Evolutionary conservation across 2,888 invertebrate species (phyloP), one percentile per base, ranked within the genome.

Genomic region (Caenorhabditis parvicauda): DNA sequence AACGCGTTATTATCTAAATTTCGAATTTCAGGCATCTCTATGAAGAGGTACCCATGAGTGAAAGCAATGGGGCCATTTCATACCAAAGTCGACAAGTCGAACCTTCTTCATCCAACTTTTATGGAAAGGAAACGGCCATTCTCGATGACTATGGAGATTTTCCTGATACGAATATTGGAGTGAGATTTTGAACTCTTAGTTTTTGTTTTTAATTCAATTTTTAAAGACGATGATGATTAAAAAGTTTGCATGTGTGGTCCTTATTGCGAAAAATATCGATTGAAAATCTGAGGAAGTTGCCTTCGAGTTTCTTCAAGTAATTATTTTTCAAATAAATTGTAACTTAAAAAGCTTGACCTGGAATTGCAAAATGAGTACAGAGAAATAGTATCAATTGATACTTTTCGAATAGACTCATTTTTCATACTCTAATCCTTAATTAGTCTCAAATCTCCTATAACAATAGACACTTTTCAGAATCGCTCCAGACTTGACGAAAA

Each of bases 91-190:
- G 35, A 32, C 35, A 32, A 9, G 9, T 32, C 35, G 35, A 32
- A 14, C 9, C 9, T 32, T 9, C 14, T 32, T 12, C 9, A 32
- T 32, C 14, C 14, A 32, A 32, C 14, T 9, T 32, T 32, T 32
- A 12, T 32, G 14, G 45, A 35, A 53, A 54, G 22, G 61, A 62
- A 37, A 62, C 61, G 28, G 61, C 61, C 3, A 62, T 62, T 38
- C 39, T 62, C 7, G 57, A 62, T 19, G 61, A 62, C 32, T 62
- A 62, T 44, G 61, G 57, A 22, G 57, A 62, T 54, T 57, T 62
- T 37, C 61, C 61, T 1, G 54, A 41, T 47, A 56, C 56, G 46
- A 44, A 17, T 27, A 25, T 44, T 44, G 2, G 39, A 14, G n/a
- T 9, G 19, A 42, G 25, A 42, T 25, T 42, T 22, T 12, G 4